Base-by-base conservation (phyloP, 2,888 invertebrate genomes). In the Acleris cristana region DNA sequence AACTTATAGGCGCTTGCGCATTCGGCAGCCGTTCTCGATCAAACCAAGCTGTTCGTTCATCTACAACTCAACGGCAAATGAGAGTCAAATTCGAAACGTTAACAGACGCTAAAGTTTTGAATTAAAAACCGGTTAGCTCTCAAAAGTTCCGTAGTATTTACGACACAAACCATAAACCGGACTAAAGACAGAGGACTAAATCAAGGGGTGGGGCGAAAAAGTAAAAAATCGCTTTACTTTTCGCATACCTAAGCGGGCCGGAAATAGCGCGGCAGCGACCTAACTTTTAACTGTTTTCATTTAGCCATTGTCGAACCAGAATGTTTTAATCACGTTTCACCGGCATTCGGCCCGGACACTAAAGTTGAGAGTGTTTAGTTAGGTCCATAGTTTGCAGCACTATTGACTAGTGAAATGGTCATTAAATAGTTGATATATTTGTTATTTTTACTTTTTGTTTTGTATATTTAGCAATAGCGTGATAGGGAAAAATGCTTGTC, bases 1-100 rank as follows among this genome's bases (percentile, higher is more conserved):
- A 64, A 60, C 21, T 19, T 14, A 57, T 57, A 70, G 70, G 70
- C 70, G 70, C 60, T 70, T 52, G 14, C 61, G 44, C 45, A n/a
- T 14, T 40, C 21, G 69, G 65, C 64, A 59, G 48, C 8, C 48
- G 14, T 18, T 16, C 48, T 18, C 48, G 18, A 48, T 48, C 18
- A n/a, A 48, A n/a, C 48, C 18, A 18, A 48, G 18, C 48, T 18
- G 18, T 48, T 48, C n/a, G 16, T 48, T 18, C 48, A 48, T 48
- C 48, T 16, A 5, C 30, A 45, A 59, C 21, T 61, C 40, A 45
- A 45, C 48, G 16, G 18, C 48, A 48, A 52, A 55, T n/a, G 58
- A 59, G 53, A 51, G 49, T 52, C 19, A 52, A 58, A 55, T 58
- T 34, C 40, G n/a, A 67, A 61, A 62, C 18, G 30, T 18, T 34